These are phyloP conservation scores for Aplocera efformata DNA, from an alignment of 2,888 invertebrate genomes.

Conservation along the genomic window DNA sequence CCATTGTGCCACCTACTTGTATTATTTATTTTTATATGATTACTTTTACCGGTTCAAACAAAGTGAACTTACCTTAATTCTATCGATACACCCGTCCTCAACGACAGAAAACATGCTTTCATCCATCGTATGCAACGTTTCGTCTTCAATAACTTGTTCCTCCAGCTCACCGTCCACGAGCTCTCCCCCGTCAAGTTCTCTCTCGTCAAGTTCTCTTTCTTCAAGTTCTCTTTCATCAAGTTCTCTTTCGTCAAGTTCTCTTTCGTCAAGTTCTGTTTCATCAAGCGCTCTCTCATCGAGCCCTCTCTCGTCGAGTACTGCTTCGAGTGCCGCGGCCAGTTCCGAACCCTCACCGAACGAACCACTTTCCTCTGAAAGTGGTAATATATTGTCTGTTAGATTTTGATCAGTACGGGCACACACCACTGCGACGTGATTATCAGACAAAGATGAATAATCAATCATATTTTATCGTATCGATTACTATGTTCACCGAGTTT, in stretches of 20 bases:
- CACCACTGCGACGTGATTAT: no score
- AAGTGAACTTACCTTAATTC: constrained; percentile 15
- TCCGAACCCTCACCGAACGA: constrained; percentile 91
- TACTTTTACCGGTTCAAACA: no score
- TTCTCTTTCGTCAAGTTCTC: constrained; percentile 58
- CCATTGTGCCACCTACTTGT: no score
- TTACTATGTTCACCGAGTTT: no score
- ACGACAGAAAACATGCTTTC: constrained; percentile 21
- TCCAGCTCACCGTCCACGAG: constrained; percentile 37
- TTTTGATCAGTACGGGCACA: no score
- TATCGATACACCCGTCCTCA: constrained; percentile 8
- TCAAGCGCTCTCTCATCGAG: constrained; percentile 82
- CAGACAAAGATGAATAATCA: no score
- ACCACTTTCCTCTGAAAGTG: constrained; percentile 74
- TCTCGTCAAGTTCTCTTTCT: constrained; percentile 35
- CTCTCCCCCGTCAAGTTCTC: constrained; percentile 78
- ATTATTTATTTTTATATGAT: background rate
- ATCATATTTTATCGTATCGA: no score
- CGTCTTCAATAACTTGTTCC: constrained; percentile 18
- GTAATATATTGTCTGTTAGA: background rate
- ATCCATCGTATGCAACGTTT: constrained; percentile 21
- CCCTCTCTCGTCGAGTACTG: constrained; percentile 81
- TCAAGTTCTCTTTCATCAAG: constrained; percentile 50
- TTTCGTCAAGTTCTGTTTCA: constrained; percentile 81
- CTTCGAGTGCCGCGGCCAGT: constrained; percentile 90